Evolutionary conservation across 2,888 invertebrate species (phyloP).

Genomic region (Ceraclea dissimilis): DNA sequence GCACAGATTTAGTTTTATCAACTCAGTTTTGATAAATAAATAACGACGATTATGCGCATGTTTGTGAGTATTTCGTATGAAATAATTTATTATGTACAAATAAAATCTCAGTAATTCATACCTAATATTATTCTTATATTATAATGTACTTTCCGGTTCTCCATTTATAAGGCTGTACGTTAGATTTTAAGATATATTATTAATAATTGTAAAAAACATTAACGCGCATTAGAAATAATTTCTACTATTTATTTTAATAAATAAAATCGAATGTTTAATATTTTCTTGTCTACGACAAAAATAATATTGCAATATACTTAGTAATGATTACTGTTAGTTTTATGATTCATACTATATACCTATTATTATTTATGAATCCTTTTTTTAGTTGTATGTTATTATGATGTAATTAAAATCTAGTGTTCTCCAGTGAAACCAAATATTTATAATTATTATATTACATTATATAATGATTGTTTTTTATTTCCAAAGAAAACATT

Average conservation of each 20-base stretch:
- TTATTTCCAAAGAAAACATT: neutral
- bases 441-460: constrained; percentile 17
- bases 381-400: neutral
- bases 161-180: constrained; percentile 24
- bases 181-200: constrained; percentile 13
- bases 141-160: constrained; percentile 7
- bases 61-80: no score
- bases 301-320: constrained; percentile 7
- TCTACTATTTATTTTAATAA: neutral
- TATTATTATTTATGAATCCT: neutral
- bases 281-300: constrained; percentile 8
- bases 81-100: neutral
- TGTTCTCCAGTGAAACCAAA: constrained; percentile 24
- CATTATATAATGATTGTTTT: no score
- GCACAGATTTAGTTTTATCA: no score
- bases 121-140: no score
- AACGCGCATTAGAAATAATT: neutral
- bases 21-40: no score
- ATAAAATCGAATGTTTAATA: constrained; percentile 7
- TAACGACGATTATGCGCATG: no score
- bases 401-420: neutral
- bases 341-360: neutral
- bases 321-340: constrained; percentile 1
- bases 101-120: no score
- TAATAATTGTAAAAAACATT: constrained; percentile 6